A percentile compares a stretch with the other conserved stretches of the same genome.
Conservation (phyloP, 2,797 vertebrate genomes). For the Syncerus caffer region DNA sequence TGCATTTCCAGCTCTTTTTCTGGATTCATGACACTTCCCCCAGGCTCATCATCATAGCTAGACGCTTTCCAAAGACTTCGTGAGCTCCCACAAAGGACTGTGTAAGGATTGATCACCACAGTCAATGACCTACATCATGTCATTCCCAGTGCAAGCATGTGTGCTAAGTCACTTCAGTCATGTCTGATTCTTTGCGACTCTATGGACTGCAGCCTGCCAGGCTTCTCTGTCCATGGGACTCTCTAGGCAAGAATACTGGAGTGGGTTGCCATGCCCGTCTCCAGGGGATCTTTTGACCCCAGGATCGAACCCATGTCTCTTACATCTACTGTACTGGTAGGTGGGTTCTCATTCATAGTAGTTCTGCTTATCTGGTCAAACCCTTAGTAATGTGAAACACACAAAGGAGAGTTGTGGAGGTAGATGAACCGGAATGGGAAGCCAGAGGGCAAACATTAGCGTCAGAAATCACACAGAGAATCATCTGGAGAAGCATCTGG, state of each 20-base stretch:
- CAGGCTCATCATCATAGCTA: not conserved
- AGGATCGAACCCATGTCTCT: not conserved
- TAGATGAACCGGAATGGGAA: not conserved
- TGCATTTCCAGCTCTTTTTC: not conserved
- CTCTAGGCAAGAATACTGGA: not conserved
- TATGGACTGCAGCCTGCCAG: not conserved
- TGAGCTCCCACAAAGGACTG: not conserved
- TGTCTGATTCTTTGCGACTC: not conserved
- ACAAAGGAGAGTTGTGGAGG: not conserved
- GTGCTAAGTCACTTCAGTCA: not conserved
- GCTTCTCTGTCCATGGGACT: not conserved
- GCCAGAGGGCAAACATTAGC: not conserved
- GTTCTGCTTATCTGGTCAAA: not conserved
- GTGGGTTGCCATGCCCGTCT: not conserved
- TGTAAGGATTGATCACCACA: not conserved
- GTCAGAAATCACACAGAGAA: not conserved
- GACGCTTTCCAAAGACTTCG: not conserved
- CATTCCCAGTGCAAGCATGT: rapidly evolving
- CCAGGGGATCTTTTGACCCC: not conserved
- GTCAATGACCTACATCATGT: not conserved
- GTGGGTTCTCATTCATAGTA: not conserved
- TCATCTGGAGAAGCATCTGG: not conserved
- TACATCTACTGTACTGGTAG: not conserved
- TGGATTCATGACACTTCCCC: no score
- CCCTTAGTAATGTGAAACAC: not conserved